phyloP scores from a whole-genome alignment of 2,797 vertebrate species.

The Octomys mimax region DNA sequence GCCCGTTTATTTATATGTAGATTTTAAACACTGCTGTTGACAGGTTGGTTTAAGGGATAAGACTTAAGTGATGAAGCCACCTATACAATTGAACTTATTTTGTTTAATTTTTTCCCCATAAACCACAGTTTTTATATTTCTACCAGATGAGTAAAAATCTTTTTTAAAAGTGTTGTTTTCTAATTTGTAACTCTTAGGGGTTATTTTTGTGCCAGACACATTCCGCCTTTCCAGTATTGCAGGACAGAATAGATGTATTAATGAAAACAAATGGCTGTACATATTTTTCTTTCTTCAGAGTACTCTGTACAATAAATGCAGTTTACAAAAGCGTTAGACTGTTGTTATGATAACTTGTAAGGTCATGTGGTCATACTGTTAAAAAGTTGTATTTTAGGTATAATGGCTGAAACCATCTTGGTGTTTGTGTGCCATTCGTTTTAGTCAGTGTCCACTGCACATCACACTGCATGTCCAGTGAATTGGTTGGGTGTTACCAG shows the following conservation, averaged over 20 bases:
- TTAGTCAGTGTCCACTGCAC: background rate
- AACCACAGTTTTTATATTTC: slow-evolving; percentile 89
- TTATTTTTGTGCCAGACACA: slow-evolving; percentile 89
- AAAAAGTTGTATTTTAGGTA: slow-evolving; percentile 71
- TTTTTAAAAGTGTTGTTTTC: slow-evolving; percentile 87
- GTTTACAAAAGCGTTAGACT: slow-evolving; percentile 85
- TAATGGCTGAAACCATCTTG: background rate
- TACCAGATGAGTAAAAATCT: slow-evolving; percentile 85
- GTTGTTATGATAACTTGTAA: slow-evolving; percentile 78
- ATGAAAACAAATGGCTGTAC: slow-evolving; percentile 87
- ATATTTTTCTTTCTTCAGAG: slow-evolving; percentile 82
- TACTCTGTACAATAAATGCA: slow-evolving; percentile 88
- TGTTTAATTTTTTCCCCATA: slow-evolving; percentile 85
- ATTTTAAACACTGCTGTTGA: slow-evolving; percentile 84
- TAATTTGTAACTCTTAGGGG: slow-evolving; percentile 80
- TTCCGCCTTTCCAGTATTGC: slow-evolving; percentile 90
- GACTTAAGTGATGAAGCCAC: slow-evolving; percentile 85
- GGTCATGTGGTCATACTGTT: slow-evolving; percentile 46
- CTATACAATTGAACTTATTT: slow-evolving; percentile 84
- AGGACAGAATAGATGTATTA: slow-evolving; percentile 87
- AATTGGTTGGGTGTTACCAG: background rate
- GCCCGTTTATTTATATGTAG: slow-evolving; percentile 89
- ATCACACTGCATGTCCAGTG: background rate
- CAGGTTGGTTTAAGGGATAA: slow-evolving; percentile 85
- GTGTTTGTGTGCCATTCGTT: background rate